These are phyloP conservation scores for Cebidichthys violaceus DNA, from an alignment of 2,113 vertebrate genomes.

Conservation along the genomic window DNA sequence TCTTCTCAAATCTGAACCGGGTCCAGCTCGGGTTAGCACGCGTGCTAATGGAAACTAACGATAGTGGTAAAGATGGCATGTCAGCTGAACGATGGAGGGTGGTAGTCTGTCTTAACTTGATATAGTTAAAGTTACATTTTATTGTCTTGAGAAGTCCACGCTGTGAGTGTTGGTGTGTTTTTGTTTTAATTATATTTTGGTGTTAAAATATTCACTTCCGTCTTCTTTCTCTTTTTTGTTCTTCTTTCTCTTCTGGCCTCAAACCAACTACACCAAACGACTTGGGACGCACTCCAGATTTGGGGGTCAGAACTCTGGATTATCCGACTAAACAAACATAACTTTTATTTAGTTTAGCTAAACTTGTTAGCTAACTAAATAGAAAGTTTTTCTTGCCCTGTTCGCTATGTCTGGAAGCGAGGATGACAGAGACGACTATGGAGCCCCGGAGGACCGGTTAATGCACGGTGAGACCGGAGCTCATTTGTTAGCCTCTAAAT, in stretches of 20 bases:
- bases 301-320: slow-evolving; percentile 74
- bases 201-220: slow-evolving; percentile 75
- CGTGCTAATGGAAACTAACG: slow-evolving; percentile 75
- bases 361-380: slow-evolving; percentile 72
- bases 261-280: slow-evolving; percentile 15
- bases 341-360: slow-evolving; percentile 77
- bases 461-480: slow-evolving; percentile 79
- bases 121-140: slow-evolving; percentile 31
- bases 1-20: slow-evolving; percentile 50
- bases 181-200: slow-evolving; percentile 2
- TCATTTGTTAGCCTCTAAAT: slow-evolving; percentile 57
- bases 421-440: slow-evolving; percentile 83
- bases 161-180: slow-evolving; percentile 18
- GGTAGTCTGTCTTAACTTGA: too few species aligned
- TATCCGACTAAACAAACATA: slow-evolving; percentile 30
- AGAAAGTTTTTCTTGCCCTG: slow-evolving; percentile 59
- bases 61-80: slow-evolving; percentile 59
- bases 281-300: slow-evolving; percentile 65
- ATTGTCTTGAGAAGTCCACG: slow-evolving; percentile 14
- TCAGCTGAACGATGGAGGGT: neutral
- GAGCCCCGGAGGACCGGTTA: slow-evolving; percentile 78
- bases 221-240: slow-evolving; percentile 65
- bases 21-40: slow-evolving; percentile 73
- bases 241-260: slow-evolving; percentile 48
- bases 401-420: slow-evolving; percentile 85